Conservation (phyloP, 2,113 vertebrate genomes). For the Acanthochromis polyacanthus region DNA sequence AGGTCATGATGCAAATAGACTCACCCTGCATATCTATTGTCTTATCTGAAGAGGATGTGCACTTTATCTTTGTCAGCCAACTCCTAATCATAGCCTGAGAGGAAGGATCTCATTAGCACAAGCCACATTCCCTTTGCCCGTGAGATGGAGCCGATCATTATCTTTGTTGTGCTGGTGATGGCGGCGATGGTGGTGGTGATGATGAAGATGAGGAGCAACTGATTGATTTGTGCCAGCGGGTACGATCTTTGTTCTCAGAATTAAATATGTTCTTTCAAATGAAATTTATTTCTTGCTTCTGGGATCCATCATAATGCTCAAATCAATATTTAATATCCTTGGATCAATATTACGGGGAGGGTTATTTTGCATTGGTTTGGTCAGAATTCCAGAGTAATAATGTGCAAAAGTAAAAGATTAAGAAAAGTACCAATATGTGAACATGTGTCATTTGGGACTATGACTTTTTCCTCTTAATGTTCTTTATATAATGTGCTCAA, state of each 20-base stretch:
- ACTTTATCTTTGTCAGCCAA: constrained; percentile 63
- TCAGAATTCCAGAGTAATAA: constrained; percentile 59
- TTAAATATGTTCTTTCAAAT: constrained; percentile 79
- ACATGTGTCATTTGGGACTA: constrained; percentile 12
- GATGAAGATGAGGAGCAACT: constrained; percentile 72
- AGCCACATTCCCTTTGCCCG: constrained; percentile 48
- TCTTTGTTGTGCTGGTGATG: constrained; percentile 49
- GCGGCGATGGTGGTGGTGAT: constrained; percentile 29
- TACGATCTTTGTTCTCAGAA: constrained; percentile 69
- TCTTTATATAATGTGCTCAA: neutral
- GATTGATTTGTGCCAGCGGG: constrained; percentile 79
- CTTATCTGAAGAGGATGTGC: constrained; percentile 49
- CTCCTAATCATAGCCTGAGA: constrained; percentile 59
- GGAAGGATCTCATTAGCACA: constrained; percentile 66
- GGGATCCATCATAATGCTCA: constrained; percentile 67
- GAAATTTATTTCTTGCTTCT: constrained; percentile 73
- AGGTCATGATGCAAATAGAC: constrained; percentile 37
- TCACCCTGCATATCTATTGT: constrained; percentile 44
- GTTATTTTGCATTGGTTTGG: constrained; percentile 68
- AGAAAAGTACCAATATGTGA: constrained; percentile 28
- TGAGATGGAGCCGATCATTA: constrained; percentile 66
- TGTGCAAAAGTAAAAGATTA: constrained; percentile 47
- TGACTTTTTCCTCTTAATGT: neutral
- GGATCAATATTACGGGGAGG: constrained; percentile 72
- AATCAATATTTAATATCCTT: constrained; percentile 85